phyloP scores from a whole-genome alignment of 1,140 invertebrate species.

The Lepidostoma basale region DNA sequence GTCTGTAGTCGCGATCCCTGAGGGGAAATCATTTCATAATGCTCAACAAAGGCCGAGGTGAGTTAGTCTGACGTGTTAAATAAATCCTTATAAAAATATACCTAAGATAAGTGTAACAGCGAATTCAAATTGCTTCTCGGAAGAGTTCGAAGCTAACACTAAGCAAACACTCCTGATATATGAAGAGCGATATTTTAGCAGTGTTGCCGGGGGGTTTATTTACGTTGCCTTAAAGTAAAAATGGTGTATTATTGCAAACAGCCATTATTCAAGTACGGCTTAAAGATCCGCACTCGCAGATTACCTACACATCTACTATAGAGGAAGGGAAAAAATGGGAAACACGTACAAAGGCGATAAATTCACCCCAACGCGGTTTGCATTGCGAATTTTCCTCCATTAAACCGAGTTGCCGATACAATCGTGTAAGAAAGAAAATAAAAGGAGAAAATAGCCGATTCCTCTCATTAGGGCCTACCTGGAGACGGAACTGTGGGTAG shows the following conservation, averaged over 20 bases:
- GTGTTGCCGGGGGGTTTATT: constrained; percentile 9
- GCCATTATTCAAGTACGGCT: constrained; percentile 26
- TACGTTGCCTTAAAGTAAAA: constrained; percentile 23
- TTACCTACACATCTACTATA: constrained; percentile 21
- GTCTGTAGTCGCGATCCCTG: no score
- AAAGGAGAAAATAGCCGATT: not conserved
- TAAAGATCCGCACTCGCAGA: constrained; percentile 18
- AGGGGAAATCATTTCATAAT: no score
- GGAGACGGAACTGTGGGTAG: no score
- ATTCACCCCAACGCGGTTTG: constrained; percentile 37
- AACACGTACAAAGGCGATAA: constrained; percentile 36
- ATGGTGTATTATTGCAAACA: constrained; percentile 22
- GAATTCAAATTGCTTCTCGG: not conserved
- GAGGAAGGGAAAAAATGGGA: constrained; percentile 33
- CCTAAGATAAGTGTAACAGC: not conserved
- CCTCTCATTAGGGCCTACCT: not conserved
- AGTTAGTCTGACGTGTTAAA: not conserved
- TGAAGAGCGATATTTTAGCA: constrained; percentile 7
- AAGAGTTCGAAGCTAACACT: constrained; percentile 12
- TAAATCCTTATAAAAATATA: not conserved
- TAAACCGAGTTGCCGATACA: constrained; percentile 27
- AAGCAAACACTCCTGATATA: constrained; percentile 15
- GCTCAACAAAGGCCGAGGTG: no score
- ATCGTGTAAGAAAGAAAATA: not conserved
- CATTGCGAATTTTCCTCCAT: constrained; percentile 40